A percentile compares a stretch with the other conserved stretches of the same genome.
These are phyloP conservation scores for Amiota mariae DNA, from an alignment of 2,888 invertebrate species.

Conservation along the genomic window DNA sequence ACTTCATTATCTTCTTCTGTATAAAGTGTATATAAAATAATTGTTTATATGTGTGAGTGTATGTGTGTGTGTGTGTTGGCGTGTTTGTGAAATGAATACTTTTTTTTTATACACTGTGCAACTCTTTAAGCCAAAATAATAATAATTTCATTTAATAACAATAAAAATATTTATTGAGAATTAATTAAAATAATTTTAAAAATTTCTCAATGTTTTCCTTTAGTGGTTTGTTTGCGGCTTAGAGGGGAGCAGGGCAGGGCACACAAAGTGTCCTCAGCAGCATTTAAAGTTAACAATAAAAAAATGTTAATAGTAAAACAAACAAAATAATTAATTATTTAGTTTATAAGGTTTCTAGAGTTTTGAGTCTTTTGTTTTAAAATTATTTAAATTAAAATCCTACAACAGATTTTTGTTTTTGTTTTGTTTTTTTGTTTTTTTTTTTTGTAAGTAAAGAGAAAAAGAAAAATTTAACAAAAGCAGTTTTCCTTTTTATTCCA, in stretches of 20 bases:
- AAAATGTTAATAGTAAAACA: not conserved
- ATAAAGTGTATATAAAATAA: conserved; percentile 10
- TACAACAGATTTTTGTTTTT: conserved; percentile 69
- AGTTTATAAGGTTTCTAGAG: not conserved
- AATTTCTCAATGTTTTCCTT: no score
- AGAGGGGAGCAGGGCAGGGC: no score
- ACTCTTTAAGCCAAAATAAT: not conserved
- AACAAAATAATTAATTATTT: not conserved
- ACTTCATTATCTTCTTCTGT: not conserved
- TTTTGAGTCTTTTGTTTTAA: conserved; percentile 22
- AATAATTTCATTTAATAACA: no score
- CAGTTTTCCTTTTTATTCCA: conserved; percentile 25
- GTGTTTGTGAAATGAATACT: not conserved
- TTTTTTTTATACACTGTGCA: not conserved
- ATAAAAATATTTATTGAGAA: no score
- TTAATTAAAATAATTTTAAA: no score
- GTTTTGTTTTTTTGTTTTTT: conserved; percentile 17
- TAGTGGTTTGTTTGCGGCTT: no score
- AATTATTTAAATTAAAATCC: conserved; percentile 52
- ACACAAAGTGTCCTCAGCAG: no score
- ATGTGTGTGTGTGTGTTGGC: not conserved
- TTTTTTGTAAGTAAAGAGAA: no score
- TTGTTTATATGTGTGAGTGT: conserved; percentile 6
- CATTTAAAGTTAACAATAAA: not conserved
- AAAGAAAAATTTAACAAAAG: no score